These are phyloP conservation scores for Hydriomena furcata DNA, from an alignment of 2,888 invertebrate genomes.

Conservation along the genomic window DNA sequence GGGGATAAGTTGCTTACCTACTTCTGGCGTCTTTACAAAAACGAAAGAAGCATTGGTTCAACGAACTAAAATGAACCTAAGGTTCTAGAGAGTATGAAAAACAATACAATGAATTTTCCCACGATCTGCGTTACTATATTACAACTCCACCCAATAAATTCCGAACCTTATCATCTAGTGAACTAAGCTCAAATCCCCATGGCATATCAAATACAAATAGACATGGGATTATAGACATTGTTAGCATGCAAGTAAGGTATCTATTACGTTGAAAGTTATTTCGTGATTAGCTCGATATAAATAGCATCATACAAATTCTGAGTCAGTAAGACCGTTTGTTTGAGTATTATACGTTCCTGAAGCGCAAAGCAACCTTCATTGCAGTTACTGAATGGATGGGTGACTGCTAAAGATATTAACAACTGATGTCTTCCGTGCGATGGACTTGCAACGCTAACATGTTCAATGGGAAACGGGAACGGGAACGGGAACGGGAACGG, in stretches of 20 bases:
- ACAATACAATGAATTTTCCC: slow-evolving; percentile 66
- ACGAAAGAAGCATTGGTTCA: slow-evolving; percentile 45
- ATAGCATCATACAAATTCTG: background rate
- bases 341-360: no score
- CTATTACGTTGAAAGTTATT: background rate
- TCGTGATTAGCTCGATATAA: slow-evolving; percentile 19
- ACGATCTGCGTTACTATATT: slow-evolving; percentile 52
- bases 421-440: no score
- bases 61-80: slow-evolving; percentile 60
- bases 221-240: slow-evolving; percentile 7
- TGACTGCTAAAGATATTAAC: no score
- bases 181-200: background rate
- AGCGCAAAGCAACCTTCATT: no score
- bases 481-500: no score
- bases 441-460: no score
- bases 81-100: slow-evolving; percentile 58
- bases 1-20: background rate
- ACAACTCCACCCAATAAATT: slow-evolving; percentile 29
- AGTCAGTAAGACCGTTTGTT: background rate
- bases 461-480: no score
- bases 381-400: no score
- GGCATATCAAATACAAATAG: background rate
- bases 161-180: slow-evolving; percentile 26
- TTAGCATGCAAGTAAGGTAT: background rate
- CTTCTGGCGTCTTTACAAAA: slow-evolving; percentile 11